A percentile compares a stretch with the other conserved stretches of the same genome.
Conservation (phyloP, 2,888 invertebrate genomes). For the Notocelia uddmanniana region DNA sequence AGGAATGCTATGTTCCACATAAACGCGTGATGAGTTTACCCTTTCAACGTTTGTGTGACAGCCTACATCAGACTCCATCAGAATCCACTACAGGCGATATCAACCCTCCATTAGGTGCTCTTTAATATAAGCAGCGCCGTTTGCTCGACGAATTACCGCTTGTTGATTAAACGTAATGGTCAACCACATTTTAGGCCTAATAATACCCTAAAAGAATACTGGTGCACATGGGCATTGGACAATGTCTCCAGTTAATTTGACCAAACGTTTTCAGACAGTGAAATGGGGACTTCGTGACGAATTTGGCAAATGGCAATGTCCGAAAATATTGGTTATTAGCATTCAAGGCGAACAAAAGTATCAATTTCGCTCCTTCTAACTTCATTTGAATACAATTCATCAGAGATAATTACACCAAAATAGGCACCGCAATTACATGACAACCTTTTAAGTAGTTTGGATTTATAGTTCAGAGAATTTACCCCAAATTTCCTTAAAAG, state of each 20-base stretch:
- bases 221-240: not conserved
- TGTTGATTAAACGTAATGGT: conserved; percentile 30
- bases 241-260: conserved; percentile 21
- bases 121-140: conserved; percentile 42
- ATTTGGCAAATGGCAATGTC: conserved; percentile 8
- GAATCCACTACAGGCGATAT: conserved; percentile 9
- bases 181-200: conserved; percentile 16
- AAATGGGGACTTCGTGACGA: conserved; percentile 38
- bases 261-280: conserved; percentile 29
- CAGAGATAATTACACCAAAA: not conserved
- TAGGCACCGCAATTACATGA: not conserved
- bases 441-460: too few species aligned
- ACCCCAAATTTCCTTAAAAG: too few species aligned
- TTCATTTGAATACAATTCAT: not conserved
- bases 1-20: too few species aligned
- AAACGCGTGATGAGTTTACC: not conserved
- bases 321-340: conserved; percentile 25
- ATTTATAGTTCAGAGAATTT: too few species aligned
- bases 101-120: conserved; percentile 34
- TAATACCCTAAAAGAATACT: not conserved
- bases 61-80: conserved; percentile 4
- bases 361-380: not conserved
- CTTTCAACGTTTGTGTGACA: conserved; percentile 20
- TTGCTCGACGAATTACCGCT: conserved; percentile 25
- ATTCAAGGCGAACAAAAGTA: conserved; percentile 2